Conservation (phyloP, 64 coral and sea anemone species). For the Platygyra sinensis region DNA sequence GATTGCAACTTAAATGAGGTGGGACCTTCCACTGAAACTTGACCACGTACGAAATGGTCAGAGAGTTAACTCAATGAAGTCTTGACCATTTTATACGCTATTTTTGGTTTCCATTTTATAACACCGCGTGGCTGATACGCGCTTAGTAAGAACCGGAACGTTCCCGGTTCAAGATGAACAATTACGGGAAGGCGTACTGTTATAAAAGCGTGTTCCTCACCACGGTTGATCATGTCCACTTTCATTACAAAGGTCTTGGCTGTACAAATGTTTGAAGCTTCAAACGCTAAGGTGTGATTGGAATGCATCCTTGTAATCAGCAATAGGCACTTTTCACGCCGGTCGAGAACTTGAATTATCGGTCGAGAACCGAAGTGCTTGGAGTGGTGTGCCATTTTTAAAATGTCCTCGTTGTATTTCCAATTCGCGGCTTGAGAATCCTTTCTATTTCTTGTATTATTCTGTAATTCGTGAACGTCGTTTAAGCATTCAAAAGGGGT, state of each 20-base stretch:
- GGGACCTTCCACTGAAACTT: too few relatives aligned
- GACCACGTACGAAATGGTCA: too few relatives aligned
- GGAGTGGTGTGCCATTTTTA: neutral
- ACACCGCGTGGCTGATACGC: neutral
- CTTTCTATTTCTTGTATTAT: neutral
- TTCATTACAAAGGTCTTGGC: neutral
- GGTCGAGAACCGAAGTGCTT: neutral
- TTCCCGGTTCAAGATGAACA: neutral
- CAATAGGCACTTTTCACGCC: constrained; percentile 6
- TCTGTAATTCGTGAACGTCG: neutral
- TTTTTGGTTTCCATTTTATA: neutral
- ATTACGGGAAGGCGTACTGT: neutral
- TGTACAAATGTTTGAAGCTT: neutral
- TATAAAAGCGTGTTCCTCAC: neutral
- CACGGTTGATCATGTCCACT: neutral
- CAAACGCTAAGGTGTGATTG: constrained; percentile 26
- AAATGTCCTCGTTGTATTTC: neutral
- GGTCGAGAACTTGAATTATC: neutral
- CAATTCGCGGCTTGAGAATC: neutral
- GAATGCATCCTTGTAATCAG: constrained; percentile 5
- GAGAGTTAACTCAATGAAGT: too few relatives aligned
- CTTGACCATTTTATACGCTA: neutral
- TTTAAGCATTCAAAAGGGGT: neutral
- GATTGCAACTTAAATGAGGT: too few relatives aligned
- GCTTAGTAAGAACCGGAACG: neutral